Conservation (phyloP, 2,113 vertebrate genomes). For the Misgurnus mizolepis region DNA sequence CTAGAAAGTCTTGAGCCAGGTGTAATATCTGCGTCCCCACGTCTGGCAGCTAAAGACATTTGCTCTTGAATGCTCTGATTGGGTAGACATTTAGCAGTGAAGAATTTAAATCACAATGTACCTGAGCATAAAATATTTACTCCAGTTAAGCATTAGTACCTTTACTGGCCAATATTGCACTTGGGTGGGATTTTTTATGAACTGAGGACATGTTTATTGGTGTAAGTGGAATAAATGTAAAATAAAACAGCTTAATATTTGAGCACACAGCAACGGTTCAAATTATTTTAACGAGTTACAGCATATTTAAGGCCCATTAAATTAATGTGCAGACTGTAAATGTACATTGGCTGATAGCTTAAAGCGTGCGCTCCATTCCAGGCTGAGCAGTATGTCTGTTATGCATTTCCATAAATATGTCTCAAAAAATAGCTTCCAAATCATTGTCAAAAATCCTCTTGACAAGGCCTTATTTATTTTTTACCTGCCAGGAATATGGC, state of each 20-base stretch:
- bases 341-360: slow-evolving; percentile 21
- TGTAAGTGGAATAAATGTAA: not conserved
- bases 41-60: not conserved
- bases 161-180: not conserved
- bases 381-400: slow-evolving; percentile 12
- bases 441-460: slow-evolving; percentile 67
- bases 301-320: slow-evolving; percentile 18
- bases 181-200: not conserved
- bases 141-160: not conserved
- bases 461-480: slow-evolving; percentile 71
- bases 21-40: not conserved
- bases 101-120: not conserved
- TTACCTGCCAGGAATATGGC: slow-evolving; percentile 67
- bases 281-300: not conserved
- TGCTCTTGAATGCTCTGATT: slow-evolving; percentile 4
- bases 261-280: not conserved
- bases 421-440: slow-evolving; percentile 55
- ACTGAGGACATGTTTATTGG: not conserved
- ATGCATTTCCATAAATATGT: slow-evolving; percentile 45
- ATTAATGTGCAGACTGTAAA: slow-evolving; percentile 12
- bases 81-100: not conserved
- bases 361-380: slow-evolving; percentile 13
- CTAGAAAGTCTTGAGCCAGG: slow-evolving; percentile 1
- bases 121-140: slow-evolving; percentile 1
- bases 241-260: not conserved